Percentiles rank a stretch among this genome's conserved stretches.
Conservation (phyloP, 1,140 invertebrate species). For the Pentalonia nigronervosa region DNA sequence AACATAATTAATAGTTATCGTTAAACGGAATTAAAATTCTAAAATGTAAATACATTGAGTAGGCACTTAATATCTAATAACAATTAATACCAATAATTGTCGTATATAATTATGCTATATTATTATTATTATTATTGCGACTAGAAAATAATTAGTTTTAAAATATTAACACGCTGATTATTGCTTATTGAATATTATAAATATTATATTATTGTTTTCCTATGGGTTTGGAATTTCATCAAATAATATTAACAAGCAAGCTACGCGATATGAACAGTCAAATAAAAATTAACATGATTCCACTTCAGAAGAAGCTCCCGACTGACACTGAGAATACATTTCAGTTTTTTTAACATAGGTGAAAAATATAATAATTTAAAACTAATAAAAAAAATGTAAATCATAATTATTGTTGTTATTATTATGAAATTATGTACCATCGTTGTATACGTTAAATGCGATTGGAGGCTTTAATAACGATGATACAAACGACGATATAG, state of each 20-base stretch:
- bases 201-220: neutral
- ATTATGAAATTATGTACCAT: too few relatives aligned
- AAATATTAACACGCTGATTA: neutral
- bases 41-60: neutral
- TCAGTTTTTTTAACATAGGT: neutral
- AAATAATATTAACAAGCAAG: too few relatives aligned
- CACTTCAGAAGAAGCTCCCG: neutral
- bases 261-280: neutral
- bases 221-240: neutral
- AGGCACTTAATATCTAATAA: neutral
- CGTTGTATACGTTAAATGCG: too few relatives aligned
- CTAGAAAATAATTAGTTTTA: neutral
- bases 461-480: too few relatives aligned
- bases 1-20: slow-evolving; percentile 11
- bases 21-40: neutral
- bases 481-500: too few relatives aligned
- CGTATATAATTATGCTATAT: too few relatives aligned
- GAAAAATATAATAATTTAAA: neutral
- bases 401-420: too few relatives aligned
- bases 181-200: neutral
- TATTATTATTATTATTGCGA: neutral
- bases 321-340: neutral
- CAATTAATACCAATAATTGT: neutral
- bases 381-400: too few relatives aligned
- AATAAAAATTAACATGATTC: neutral